These are phyloP conservation scores for Urosaurus nigricauda DNA, from an alignment of 2,797 vertebrate genomes.

Conservation along the genomic window DNA sequence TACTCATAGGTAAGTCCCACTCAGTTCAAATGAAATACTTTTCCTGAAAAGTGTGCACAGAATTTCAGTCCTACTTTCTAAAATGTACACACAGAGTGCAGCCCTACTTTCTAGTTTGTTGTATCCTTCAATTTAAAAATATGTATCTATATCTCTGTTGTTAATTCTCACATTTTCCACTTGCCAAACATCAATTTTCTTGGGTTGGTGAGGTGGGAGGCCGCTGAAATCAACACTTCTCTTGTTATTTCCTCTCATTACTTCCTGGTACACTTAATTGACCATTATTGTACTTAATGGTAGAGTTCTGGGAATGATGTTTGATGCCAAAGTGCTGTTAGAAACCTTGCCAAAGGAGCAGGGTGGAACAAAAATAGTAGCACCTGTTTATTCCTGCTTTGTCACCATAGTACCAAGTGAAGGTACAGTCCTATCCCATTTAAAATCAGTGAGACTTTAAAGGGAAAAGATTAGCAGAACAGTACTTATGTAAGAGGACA, in stretches of 20 bases:
- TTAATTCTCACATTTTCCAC: constrained; percentile 47
- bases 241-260: constrained; percentile 23
- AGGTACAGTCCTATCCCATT: background rate
- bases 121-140: constrained; percentile 27
- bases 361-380: constrained; percentile 23
- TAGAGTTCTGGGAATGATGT: constrained; percentile 25
- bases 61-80: constrained; percentile 34
- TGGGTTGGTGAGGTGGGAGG: constrained; percentile 10
- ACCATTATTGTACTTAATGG: constrained; percentile 38
- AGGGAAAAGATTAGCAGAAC: background rate
- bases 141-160: constrained; percentile 16
- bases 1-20: background rate
- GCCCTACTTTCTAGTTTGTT: constrained; percentile 29
- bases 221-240: constrained; percentile 44
- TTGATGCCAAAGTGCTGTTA: background rate
- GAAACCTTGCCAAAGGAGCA: constrained; percentile 13
- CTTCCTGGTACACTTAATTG: constrained; percentile 38
- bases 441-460: background rate
- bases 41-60: background rate
- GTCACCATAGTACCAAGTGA: background rate
- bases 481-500: background rate
- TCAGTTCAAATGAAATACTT: background rate
- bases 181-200: constrained; percentile 51
- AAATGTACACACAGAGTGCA: background rate
- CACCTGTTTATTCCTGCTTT: constrained; percentile 22